Evolutionary conservation across 2,888 invertebrate species (phyloP).

Genomic region (Acleris holmiana): DNA sequence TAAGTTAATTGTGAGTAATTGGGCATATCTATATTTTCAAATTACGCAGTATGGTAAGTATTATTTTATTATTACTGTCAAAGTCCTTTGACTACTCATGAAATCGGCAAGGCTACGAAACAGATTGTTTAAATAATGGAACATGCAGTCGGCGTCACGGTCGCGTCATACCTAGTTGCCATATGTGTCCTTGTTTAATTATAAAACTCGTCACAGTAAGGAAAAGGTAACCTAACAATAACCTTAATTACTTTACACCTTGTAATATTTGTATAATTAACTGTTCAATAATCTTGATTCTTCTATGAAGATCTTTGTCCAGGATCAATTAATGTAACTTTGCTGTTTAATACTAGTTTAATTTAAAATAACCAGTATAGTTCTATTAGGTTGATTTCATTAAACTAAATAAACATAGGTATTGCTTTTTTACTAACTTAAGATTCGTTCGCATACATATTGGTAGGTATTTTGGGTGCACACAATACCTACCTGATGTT

Average conservation of each 20-base stretch:
- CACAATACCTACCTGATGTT: too few species aligned
- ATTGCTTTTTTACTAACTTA: too few species aligned
- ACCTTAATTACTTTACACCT: constrained; percentile 6
- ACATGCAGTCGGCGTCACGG: constrained; percentile 51
- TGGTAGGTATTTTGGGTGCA: too few species aligned
- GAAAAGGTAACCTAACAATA: constrained; percentile 7
- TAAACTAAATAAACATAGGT: too few species aligned
- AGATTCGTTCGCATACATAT: too few species aligned
- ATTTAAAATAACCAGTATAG: too few species aligned
- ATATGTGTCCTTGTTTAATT: constrained; percentile 69
- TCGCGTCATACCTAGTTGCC: constrained; percentile 55
- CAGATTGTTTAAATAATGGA: constrained; percentile 52
- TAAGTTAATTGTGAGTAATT: constrained; percentile 63
- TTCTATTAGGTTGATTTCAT: too few species aligned
- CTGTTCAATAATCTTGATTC: background rate
- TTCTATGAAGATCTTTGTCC: background rate
- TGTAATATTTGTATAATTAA: background rate
- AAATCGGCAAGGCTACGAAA: constrained; percentile 65
- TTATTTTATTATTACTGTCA: constrained; percentile 14
- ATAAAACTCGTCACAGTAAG: constrained; percentile 32
- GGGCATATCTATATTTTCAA: constrained; percentile 47
- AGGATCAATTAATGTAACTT: too few species aligned
- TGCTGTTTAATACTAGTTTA: too few species aligned
- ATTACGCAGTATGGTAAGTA: constrained; percentile 16
- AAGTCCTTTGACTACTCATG: constrained; percentile 41